Conservation (phyloP, 2,797 vertebrate species). For the Coccyzus lansbergi region DNA sequence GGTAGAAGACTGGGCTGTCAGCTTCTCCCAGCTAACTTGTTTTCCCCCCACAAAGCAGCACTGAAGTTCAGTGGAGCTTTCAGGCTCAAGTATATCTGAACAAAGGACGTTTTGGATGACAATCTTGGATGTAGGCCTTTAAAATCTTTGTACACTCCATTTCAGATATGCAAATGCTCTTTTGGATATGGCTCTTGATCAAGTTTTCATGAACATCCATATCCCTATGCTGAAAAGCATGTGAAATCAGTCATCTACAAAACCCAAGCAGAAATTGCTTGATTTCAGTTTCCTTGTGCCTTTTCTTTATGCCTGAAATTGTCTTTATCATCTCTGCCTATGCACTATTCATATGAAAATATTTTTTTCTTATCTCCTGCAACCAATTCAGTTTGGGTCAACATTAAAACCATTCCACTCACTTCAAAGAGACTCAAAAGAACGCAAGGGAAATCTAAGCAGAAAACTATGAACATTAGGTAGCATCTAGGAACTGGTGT, state of each 20-base stretch:
- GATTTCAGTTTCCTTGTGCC: conserved; percentile 47
- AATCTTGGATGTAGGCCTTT: conserved; percentile 49
- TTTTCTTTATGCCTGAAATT: conserved; percentile 51
- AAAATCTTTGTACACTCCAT: conserved; percentile 56
- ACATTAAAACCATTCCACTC: conserved; percentile 45
- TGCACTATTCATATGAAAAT: conserved; percentile 53
- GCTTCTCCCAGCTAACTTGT: not conserved
- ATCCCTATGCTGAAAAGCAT: conserved; percentile 41
- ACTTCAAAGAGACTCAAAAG: conserved; percentile 48
- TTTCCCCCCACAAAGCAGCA: not conserved
- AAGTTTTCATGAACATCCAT: conserved; percentile 63
- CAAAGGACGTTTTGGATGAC: conserved; percentile 44
- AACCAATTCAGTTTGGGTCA: conserved; percentile 48
- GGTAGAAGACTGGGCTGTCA: not conserved
- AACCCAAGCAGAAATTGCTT: conserved; percentile 44
- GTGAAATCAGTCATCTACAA: conserved; percentile 64
- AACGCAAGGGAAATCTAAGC: conserved; percentile 1
- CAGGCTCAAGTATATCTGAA: conserved; percentile 7
- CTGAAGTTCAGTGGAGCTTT: not conserved
- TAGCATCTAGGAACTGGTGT: not conserved
- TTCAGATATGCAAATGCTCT: conserved; percentile 65
- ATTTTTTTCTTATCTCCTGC: conserved; percentile 59
- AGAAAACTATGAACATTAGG: conserved; percentile 4
- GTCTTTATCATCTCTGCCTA: conserved; percentile 56
- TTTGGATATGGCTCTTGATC: conserved; percentile 60